phyloP scores from a whole-genome alignment of 2,888 invertebrate genomes.

The Hartigia nigra region DNA sequence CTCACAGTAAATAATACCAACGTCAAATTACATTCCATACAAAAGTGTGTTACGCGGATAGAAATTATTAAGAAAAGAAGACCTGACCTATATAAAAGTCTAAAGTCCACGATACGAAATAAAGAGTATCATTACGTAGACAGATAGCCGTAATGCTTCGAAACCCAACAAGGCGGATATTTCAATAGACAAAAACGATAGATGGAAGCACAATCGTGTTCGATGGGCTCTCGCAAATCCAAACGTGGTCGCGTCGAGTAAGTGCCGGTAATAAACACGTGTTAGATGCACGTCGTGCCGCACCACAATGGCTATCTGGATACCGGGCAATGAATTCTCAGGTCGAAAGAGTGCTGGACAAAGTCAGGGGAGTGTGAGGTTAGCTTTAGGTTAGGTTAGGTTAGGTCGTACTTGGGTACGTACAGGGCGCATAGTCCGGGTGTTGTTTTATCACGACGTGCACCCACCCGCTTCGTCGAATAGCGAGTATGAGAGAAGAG shows the following conservation, averaged over 20 bases:
- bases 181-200: neutral
- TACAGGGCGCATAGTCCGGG: constrained; percentile 6
- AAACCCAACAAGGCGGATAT: neutral
- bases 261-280: constrained; percentile 8
- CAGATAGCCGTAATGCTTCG: neutral
- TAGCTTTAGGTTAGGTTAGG: neutral
- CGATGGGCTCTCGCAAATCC: neutral
- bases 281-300: constrained; percentile 2
- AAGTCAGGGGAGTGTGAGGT: neutral
- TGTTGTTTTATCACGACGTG: constrained; percentile 2
- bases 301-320: constrained; percentile 33
- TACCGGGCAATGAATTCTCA: constrained; percentile 32
- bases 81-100: neutral
- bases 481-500: neutral
- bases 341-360: neutral
- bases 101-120: neutral
- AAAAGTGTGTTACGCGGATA: too few species aligned
- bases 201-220: neutral
- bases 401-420: neutral
- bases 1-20: neutral
- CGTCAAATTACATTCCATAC: neutral
- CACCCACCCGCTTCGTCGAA: neutral
- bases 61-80: too few species aligned
- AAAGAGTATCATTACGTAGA: neutral
- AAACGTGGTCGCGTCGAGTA: neutral